Evolutionary conservation across 2,888 invertebrate genomes (phyloP), one percentile per base, ranked within the genome.

Genomic region (Tiliacea citrago): DNA sequence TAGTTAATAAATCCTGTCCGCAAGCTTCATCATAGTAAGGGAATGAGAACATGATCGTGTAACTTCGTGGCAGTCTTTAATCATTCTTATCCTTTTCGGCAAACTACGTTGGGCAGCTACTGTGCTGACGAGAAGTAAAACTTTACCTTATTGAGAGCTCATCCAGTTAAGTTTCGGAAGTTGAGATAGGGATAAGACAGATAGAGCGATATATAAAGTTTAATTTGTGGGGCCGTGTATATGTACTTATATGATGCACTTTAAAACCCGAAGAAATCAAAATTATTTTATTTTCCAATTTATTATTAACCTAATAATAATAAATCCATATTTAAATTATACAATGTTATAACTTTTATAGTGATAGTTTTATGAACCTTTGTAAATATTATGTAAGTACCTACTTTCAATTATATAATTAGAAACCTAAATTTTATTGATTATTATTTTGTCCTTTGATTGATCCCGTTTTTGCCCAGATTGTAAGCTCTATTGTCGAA

Each of bases 341-440:
- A 63, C 45, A 49, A 24, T 62, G 39, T 61, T 68, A 29, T 76
- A 49, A 68, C 47, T 55, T 76, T 55, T 68, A 47, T 55, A 68
- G 47, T 39, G n/a, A 35, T 55, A 68, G 42, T 24, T 67, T 29
- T 67, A 66, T 18, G 13, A 61, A 61, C 39, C 29, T 53, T 66
- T 75, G 67, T 68, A 61, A 47, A 75, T 75, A 61, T 53, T 61
- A 47, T 75, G 39, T 68, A n/a, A 58, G 66, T 55, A 49, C 13
- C 39, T 62, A 49, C 21, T 42, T 76, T 55, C 9, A 76, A 76
- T 55, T 76, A 76, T 9, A 76, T 76, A n/a, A 53, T 39, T 42
- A 42, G 21, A 29, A 29, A 29, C 29, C 39, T 42, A 61, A 62
- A 49, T 55, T 21, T 16, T 49, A 7, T 55, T 76, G 42, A 49